These are phyloP conservation scores for Melipona beecheii DNA, from an alignment of 2,888 invertebrate genomes.

Conservation along the genomic window DNA sequence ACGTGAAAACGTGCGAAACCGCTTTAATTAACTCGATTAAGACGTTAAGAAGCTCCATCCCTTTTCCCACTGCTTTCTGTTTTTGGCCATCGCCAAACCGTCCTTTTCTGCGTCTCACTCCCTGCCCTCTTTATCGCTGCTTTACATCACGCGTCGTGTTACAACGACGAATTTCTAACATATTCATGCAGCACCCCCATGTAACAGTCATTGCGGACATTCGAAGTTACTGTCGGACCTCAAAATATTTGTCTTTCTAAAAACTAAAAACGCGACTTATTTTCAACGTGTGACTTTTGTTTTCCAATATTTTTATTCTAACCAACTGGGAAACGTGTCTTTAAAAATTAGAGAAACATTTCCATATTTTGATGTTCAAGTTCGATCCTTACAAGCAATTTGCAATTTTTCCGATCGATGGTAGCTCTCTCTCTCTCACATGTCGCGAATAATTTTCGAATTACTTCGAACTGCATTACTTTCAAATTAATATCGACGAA, in stretches of 20 bases:
- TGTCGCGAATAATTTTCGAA: no score
- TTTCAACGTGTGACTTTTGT: background rate
- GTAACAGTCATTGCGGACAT: background rate
- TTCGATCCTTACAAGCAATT: no score
- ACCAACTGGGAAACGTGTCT: no score
- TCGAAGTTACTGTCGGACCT: background rate
- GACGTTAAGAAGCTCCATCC: constrained; percentile 58
- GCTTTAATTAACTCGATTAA: constrained; percentile 74
- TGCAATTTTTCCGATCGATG: no score
- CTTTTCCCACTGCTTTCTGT: constrained; percentile 28
- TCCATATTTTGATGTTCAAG: no score
- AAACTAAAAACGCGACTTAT: background rate
- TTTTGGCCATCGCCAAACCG: background rate
- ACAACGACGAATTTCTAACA: background rate
- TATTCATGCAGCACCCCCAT: background rate
- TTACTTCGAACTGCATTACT: no score
- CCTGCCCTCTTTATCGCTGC: background rate
- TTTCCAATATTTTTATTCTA: no score
- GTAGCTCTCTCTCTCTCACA: no score
- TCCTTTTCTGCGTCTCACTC: background rate
- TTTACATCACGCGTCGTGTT: background rate
- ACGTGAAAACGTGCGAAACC: constrained; percentile 69
- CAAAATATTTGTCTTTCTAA: background rate
- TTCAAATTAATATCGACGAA: no score
- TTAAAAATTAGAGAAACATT: no score